Conservation (phyloP, 2,113 vertebrate genomes). For the Elgaria multicarinata region DNA sequence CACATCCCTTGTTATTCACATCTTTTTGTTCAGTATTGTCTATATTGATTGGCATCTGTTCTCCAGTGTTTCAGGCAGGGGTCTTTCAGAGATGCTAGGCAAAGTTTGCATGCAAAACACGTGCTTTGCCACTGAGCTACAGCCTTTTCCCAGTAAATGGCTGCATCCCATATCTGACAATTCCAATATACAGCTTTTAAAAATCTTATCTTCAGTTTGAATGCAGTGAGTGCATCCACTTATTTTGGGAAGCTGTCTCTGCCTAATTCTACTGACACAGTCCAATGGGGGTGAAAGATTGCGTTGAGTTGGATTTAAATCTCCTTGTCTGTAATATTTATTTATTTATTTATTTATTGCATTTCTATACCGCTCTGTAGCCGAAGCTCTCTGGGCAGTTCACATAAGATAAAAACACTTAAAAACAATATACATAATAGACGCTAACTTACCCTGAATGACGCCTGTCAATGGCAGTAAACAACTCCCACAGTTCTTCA, state of each 20-base stretch:
- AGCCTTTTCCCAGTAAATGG: neutral
- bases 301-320: neutral
- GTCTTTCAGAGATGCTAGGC: neutral
- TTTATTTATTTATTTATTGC: no score
- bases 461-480: constrained; percentile 88
- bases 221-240: neutral
- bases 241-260: neutral
- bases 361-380: no score
- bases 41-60: neutral
- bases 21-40: neutral
- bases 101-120: neutral
- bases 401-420: no score
- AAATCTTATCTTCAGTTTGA: neutral
- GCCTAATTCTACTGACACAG: constrained; percentile 31
- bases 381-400: no score
- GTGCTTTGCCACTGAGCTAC: neutral
- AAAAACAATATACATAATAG: no score
- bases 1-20: constrained; percentile 3
- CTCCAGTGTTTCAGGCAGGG: neutral
- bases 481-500: constrained; percentile 91
- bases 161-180: constrained; percentile 17
- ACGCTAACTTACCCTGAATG: constrained; percentile 84
- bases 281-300: neutral
- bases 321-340: constrained; percentile 27
- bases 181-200: constrained; percentile 16